Percentiles rank a stretch among this genome's conserved stretches.
Conservation (phyloP, 2,113 vertebrate genomes). For the Speoplatyrhinus poulsoni region DNA sequence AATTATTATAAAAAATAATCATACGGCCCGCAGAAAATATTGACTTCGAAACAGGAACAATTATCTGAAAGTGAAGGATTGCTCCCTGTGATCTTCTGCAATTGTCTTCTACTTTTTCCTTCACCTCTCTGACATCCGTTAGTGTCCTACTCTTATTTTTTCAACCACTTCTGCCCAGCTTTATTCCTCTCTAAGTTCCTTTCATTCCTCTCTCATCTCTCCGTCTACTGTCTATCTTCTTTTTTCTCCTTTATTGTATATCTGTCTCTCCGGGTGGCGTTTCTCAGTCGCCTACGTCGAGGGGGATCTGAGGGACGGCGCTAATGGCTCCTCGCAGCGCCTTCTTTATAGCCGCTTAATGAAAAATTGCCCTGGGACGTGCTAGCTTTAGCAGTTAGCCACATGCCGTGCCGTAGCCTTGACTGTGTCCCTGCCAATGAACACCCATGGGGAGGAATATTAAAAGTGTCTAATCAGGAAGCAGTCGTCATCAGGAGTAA, state of each 20-base stretch:
- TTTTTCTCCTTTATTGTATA: background rate
- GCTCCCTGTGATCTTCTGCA: background rate
- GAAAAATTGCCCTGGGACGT: conserved; percentile 61
- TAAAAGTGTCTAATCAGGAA: conserved; percentile 66
- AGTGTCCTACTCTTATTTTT: background rate
- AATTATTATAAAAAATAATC: too few species aligned
- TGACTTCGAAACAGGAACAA: background rate
- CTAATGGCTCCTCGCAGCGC: conserved; percentile 45
- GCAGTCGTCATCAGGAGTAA: conserved; percentile 38
- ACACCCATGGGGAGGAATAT: conserved; percentile 53
- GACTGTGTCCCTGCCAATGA: conserved; percentile 52
- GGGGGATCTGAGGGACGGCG: conserved; percentile 34
- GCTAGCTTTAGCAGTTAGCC: conserved; percentile 56
- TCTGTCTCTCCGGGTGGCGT: background rate
- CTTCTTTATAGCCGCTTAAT: conserved; percentile 65
- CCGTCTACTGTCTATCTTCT: background rate
- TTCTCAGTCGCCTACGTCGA: conserved; percentile 14
- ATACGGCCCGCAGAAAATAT: background rate
- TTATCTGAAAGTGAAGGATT: too few species aligned
- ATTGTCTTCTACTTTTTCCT: background rate
- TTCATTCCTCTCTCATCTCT: background rate
- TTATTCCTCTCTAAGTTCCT: background rate
- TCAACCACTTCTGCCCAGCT: background rate
- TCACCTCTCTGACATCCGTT: too few species aligned
- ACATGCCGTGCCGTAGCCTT: conserved; percentile 50